Conservation (phyloP, 2,113 vertebrate genomes). For the Gallinago media region DNA sequence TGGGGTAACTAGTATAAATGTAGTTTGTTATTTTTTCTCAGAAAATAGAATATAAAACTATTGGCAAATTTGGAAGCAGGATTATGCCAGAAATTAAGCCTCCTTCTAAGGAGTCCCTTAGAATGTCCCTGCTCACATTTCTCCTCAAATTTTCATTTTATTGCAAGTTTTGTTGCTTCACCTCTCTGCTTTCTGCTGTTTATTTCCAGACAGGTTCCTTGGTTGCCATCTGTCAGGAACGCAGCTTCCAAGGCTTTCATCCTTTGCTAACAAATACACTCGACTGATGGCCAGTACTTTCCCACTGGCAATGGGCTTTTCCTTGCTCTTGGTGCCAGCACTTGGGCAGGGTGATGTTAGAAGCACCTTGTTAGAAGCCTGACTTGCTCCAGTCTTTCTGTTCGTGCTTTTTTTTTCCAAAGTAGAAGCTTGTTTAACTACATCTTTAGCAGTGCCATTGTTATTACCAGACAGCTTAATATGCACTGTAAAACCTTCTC, state of each 20-base stretch:
- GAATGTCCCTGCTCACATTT: background rate
- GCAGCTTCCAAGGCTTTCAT: background rate
- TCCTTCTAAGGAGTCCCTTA: background rate
- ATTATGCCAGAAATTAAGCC: background rate
- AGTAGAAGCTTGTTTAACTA: background rate
- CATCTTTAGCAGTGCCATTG: background rate
- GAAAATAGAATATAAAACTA: background rate
- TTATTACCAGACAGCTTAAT: background rate
- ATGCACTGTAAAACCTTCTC: background rate
- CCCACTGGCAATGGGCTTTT: background rate
- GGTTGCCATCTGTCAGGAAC: background rate
- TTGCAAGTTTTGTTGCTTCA: background rate
- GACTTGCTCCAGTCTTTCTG: background rate
- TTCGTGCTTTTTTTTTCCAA: background rate
- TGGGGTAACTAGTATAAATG: background rate
- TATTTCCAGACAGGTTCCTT: background rate
- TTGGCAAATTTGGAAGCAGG: background rate
- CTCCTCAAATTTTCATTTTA: background rate
- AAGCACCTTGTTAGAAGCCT: background rate
- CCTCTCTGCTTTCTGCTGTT: background rate
- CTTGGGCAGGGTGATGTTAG: background rate
- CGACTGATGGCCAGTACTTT: background rate
- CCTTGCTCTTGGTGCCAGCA: background rate
- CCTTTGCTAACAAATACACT: background rate
- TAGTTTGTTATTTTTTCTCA: background rate